Percentiles rank a stretch among this genome's conserved stretches.
Evolutionary conservation across 2,113 vertebrate species (phyloP).

Genomic region (Oceanodroma tethys): DNA sequence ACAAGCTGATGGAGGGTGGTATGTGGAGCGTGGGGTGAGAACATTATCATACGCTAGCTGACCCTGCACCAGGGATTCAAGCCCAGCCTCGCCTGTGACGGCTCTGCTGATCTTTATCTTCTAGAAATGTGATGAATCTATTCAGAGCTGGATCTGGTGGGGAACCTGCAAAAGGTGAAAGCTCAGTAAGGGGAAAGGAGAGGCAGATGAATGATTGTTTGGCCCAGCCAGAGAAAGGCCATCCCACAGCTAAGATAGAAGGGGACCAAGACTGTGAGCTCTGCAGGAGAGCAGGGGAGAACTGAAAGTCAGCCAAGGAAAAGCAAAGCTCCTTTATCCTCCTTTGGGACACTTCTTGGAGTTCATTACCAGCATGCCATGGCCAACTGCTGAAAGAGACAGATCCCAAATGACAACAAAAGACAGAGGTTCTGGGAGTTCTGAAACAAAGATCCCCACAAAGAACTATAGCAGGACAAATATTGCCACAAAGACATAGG

Average conservation of each 20-base stretch:
- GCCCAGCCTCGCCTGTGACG: neutral
- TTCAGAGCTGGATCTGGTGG: neutral
- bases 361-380: neutral
- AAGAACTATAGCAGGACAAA: neutral
- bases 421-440: neutral
- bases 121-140: neutral
- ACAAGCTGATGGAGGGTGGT: neutral
- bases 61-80: neutral
- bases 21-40: neutral
- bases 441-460: neutral
- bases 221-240: neutral
- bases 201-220: neutral
- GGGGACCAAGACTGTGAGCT: neutral
- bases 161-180: neutral
- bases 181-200: neutral
- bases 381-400: neutral
- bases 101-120: constrained; percentile 26
- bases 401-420: neutral
- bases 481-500: neutral
- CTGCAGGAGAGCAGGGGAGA: neutral
- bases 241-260: neutral
- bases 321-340: neutral
- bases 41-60: neutral
- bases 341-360: neutral
- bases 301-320: neutral